Evolutionary conservation across 2,888 invertebrate genomes (phyloP), one percentile per base, ranked within the genome.

Genomic region (Hemicrepidius hirtus): DNA sequence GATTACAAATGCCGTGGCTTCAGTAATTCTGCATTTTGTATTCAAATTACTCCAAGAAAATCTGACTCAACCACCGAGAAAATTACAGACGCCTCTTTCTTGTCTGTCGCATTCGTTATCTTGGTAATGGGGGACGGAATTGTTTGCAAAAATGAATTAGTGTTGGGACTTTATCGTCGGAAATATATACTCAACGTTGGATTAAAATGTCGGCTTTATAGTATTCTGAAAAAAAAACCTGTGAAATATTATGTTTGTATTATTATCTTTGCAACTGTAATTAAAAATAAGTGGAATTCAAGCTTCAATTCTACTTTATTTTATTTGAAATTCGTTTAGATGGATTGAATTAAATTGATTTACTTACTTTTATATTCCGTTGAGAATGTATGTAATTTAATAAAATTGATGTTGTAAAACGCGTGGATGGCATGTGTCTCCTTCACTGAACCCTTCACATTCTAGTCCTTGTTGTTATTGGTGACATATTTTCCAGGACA

Each of bases 21-120:
- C 35, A 49, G 46, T 68, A 68, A 68, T 68, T 44, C 13, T 49
- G 57, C 64, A 57, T 70, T 70, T 49, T 63, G 64, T 64, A 70
- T 70, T 70, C 64, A 70, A 70, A 70, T 70, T 70, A 64, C 57
- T 41, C 55, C 32, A 21, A 64, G 60, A 70, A 64, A 41, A 55
- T 55, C 55, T 59, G 64, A 57, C 44, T 70, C 64, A 64, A 60
- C 63, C 50, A 49, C 63, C 41, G 64, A 64, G 70, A 64, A 70
- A 70, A 70, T 70, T 70, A 64, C 64, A 57, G 53, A 64, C 63
- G 67, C 67, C 55, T 67, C 59, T 55, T 53, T 57, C 53, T 55
- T 59, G 55, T 35, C 32, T 35, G 55, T 55, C 55, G 55, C 55
- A 32, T 60, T 68, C 55, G 46, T 59, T 68, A 59, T 60, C 32